These are phyloP conservation scores for Danio albolineatus DNA, from an alignment of 2,797 vertebrate genomes.

Conservation along the genomic window DNA sequence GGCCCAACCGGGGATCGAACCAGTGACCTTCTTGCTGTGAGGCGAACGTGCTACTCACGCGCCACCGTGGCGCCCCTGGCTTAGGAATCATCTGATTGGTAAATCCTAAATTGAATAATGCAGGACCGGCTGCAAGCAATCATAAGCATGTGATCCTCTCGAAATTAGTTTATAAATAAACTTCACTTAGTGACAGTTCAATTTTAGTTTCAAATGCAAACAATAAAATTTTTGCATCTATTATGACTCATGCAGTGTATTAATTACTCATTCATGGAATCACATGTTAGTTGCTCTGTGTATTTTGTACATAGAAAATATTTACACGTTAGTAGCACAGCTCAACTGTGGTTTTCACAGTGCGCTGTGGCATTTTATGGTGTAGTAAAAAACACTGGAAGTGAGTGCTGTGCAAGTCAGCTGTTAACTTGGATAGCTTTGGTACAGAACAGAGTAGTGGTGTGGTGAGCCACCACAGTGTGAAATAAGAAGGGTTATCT, in stretches of 20 bases:
- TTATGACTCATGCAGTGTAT: neutral
- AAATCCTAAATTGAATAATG: too few species aligned
- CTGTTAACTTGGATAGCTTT: constrained; percentile 6
- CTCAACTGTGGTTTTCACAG: neutral
- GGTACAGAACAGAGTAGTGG: neutral
- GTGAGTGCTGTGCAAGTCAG: neutral
- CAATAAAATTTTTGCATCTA: neutral
- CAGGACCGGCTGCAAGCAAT: too few species aligned
- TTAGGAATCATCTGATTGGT: too few species aligned
- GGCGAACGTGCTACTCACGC: too few species aligned
- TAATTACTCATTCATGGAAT: neutral
- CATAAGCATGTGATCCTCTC: too few species aligned
- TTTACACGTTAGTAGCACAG: neutral
- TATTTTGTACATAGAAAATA: neutral
- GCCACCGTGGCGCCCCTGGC: too few species aligned
- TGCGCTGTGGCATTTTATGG: neutral
- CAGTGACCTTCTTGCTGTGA: too few species aligned
- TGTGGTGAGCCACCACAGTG: neutral
- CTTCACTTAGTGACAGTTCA: too few species aligned
- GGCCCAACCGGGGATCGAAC: too few species aligned
- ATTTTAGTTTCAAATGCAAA: neutral
- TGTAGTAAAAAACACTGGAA: neutral
- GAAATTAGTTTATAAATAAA: too few species aligned
- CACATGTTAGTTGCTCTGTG: neutral
- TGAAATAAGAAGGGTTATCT: neutral